These are phyloP conservation scores for Haemorhous mexicanus DNA, from an alignment of 2,113 vertebrate genomes.

Conservation along the genomic window DNA sequence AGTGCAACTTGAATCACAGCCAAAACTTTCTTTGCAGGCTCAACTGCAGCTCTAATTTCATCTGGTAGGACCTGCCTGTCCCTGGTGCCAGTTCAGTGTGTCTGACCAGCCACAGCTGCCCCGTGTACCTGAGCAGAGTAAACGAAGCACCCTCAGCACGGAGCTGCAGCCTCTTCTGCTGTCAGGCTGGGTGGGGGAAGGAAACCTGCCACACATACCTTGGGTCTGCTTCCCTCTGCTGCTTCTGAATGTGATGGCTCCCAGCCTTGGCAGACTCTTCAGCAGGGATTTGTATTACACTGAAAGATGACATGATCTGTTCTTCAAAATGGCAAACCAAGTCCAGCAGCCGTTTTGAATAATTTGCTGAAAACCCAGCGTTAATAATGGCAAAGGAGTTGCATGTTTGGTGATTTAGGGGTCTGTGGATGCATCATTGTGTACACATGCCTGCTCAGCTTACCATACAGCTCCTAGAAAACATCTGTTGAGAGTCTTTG, in stretches of 20 bases:
- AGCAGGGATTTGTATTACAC: neutral
- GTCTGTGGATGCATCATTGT: neutral
- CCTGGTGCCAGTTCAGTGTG: neutral
- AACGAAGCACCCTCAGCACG: accelerated
- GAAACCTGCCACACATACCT: neutral
- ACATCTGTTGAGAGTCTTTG: neutral
- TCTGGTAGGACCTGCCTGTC: neutral
- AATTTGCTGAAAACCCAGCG: neutral
- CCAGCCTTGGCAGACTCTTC: neutral
- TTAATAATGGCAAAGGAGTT: neutral
- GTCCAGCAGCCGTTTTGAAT: neutral
- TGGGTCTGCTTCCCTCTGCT: neutral
- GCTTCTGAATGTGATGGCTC: neutral
- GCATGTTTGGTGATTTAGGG: neutral
- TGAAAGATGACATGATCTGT: neutral
- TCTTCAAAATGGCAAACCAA: neutral
- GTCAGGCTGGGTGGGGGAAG: neutral
- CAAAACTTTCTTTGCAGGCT: neutral
- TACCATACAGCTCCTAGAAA: neutral
- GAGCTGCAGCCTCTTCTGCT: neutral
- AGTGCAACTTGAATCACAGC: neutral
- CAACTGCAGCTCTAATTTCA: neutral
- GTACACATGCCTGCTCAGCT: neutral
- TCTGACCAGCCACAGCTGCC: neutral
- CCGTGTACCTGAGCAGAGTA: accelerated